phyloP scores from a whole-genome alignment of 1,140 invertebrate species.

The Leptinotarsa lineolata region DNA sequence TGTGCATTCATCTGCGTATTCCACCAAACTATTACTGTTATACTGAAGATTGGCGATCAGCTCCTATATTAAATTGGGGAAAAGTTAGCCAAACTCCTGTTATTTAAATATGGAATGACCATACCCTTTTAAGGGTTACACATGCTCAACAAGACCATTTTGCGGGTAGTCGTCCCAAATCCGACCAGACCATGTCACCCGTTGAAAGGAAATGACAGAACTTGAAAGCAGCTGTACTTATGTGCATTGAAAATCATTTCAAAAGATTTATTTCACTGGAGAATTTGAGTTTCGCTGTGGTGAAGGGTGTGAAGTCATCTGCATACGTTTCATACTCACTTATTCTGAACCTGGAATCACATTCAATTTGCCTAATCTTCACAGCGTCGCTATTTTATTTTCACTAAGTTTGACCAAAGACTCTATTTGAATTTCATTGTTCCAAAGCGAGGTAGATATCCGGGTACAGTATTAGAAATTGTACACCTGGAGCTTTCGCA shows the following conservation, averaged over 20 bases:
- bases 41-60: too few species aligned
- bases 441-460: background rate
- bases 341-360: background rate
- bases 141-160: conserved; percentile 5
- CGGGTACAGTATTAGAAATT: background rate
- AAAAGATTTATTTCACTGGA: background rate
- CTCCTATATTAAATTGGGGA: background rate
- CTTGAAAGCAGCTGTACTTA: background rate
- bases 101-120: background rate
- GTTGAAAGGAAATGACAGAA: conserved; percentile 7
- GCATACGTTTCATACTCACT: background rate
- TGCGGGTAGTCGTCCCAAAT: conserved; percentile 1
- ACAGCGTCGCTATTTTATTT: too few species aligned
- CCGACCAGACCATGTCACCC: background rate
- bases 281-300: background rate
- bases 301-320: conserved; percentile 1
- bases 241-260: background rate
- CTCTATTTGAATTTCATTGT: background rate
- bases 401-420: background rate
- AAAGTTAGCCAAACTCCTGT: background rate
- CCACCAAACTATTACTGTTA: too few species aligned
- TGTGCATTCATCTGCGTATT: too few species aligned
- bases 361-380: conserved; percentile 6
- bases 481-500: background rate
- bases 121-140: background rate